Evolutionary conservation across 1,140 invertebrate genomes (phyloP), one percentile per base, ranked within the genome.

Genomic region (Anthonomus grandis): DNA sequence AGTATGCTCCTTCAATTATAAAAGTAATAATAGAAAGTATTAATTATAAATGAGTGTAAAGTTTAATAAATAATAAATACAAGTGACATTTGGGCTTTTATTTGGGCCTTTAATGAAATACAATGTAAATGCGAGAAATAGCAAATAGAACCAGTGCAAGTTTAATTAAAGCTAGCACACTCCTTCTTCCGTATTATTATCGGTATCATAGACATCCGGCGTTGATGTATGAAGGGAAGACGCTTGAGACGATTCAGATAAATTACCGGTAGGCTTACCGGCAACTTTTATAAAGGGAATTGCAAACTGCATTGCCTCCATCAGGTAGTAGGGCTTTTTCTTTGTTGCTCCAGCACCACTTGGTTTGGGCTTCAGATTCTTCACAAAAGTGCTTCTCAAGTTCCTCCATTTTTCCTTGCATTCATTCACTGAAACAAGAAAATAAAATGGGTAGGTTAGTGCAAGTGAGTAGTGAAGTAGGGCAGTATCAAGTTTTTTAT

Each of bases 351-450:
- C 49, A 42, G 2, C 21, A 13, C 56, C 48, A 41, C 36, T 42
- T 24, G 38, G 48, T 52, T 13, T n/a, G n/a, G 38, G 49, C 23
- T 59, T 59, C 4, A 59, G 4, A 15, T 42, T 53, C n/a, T 17
- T 19, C 4, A 53, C 39, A 53, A 31, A 59, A 2, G 41, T 31
- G 8, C 13, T 45, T n/a, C 57, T 12, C 8, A 59, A 10, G 24
- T 59, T 59, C 21, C 39, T n/a, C 57, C 49, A 59, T 37, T 59
- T 59, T 18, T 53, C 49, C 27, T 59, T 59, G 27, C 57, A 59
- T 45, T 53, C 39, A 10, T 6, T 15, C 5, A 37, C 49, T 59
- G 36, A 24, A 51, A 57, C n/a, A 37, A 48, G 17, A 48, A 45
- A 8, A 17, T 4, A 8, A 6, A 4, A 41, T 9, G n/a, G n/a